Conservation (phyloP, 1,140 invertebrate genomes). For the Brachionus plicatilis region DNA sequence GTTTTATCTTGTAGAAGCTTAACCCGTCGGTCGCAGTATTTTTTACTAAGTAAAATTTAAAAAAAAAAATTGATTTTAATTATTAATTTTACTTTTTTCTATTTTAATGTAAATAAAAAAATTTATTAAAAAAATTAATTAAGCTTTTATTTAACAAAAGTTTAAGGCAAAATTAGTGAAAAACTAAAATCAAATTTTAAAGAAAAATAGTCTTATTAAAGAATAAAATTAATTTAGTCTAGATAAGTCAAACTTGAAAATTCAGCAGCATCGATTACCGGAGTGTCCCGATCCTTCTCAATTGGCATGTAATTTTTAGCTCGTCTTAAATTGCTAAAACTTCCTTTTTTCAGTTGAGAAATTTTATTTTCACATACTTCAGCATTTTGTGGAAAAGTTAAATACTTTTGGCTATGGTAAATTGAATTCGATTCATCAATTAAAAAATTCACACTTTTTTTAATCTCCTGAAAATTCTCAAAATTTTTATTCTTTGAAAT, state of each 20-base stretch:
- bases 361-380: neutral
- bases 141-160: neutral
- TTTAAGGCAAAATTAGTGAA: neutral
- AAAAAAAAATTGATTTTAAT: no score
- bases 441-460: neutral
- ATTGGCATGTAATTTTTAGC: neutral
- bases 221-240: neutral
- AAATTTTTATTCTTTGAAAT: neutral
- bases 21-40: no score
- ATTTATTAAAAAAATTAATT: neutral
- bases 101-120: no score
- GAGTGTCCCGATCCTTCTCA: neutral
- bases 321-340: neutral
- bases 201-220: no score
- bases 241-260: neutral
- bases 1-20: no score
- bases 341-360: neutral
- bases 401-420: neutral
- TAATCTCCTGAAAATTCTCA: neutral
- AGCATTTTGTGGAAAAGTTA: neutral
- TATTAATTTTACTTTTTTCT: no score
- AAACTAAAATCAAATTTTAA: neutral
- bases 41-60: no score
- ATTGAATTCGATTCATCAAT: neutral
- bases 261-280: conserved; percentile 5